Evolutionary conservation across 2,888 invertebrate species (phyloP).

Genomic region (Aleiodes alternator): DNA sequence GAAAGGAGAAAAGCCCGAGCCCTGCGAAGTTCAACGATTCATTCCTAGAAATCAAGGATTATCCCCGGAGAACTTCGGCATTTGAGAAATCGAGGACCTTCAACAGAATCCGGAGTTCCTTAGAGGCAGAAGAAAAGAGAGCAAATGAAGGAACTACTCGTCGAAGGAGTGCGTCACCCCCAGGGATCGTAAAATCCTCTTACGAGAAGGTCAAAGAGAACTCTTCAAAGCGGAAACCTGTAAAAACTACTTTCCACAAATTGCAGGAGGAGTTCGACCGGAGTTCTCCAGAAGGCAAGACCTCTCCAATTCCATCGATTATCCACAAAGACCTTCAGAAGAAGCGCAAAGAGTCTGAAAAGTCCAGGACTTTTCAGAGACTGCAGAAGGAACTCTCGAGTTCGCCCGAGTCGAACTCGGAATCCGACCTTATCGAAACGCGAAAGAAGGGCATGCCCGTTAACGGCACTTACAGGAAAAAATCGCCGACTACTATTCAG

Average conservation of each 20-base stretch:
- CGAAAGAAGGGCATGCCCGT: neutral
- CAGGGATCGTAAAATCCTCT: neutral
- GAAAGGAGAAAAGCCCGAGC: slow-evolving; percentile 28
- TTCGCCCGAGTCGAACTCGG: neutral
- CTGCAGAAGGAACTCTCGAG: slow-evolving; percentile 22
- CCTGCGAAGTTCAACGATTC: slow-evolving; percentile 19
- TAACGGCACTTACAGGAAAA: neutral
- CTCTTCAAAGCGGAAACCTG: neutral
- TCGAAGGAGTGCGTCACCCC: slow-evolving; percentile 6
- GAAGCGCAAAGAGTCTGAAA: slow-evolving; percentile 3
- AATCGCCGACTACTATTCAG: neutral
- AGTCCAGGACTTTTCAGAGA: slow-evolving; percentile 17
- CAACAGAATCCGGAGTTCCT: neutral
- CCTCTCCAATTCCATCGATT: neutral
- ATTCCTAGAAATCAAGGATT: slow-evolving; percentile 41
- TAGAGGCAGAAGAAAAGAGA: neutral
- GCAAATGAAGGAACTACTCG: neutral
- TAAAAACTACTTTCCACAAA: slow-evolving; percentile 4
- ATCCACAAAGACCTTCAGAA: neutral
- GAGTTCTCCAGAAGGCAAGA: slow-evolving; percentile 1
- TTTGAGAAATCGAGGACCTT: slow-evolving; percentile 16
- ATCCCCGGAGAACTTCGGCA: slow-evolving; percentile 42
- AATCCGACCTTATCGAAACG: too few species aligned
- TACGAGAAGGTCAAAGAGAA: neutral
- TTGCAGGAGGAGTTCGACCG: slow-evolving; percentile 17